Percentiles rank a stretch among this genome's conserved stretches.
Conservation (phyloP, 2,888 invertebrate species). For the Melinopterus prodromus region DNA sequence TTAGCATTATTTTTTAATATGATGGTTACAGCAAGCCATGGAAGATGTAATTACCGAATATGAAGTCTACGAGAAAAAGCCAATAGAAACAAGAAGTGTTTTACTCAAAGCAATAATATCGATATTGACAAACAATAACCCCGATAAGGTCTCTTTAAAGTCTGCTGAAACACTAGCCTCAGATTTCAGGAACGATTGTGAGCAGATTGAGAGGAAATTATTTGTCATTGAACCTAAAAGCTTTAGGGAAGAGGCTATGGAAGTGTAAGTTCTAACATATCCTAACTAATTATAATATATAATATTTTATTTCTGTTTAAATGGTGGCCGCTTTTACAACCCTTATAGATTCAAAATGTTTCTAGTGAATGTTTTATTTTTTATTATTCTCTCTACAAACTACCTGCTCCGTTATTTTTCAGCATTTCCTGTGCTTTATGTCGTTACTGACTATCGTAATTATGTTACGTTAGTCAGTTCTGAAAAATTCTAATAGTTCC, state of each 20-base stretch:
- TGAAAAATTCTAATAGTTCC: too few relatives aligned
- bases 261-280: slow-evolving; percentile 33
- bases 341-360: too few relatives aligned
- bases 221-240: slow-evolving; percentile 30
- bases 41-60: slow-evolving; percentile 30
- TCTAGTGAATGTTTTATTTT: too few relatives aligned
- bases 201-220: slow-evolving; percentile 27
- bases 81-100: slow-evolving; percentile 21
- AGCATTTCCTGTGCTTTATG: too few relatives aligned
- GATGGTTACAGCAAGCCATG: slow-evolving; percentile 26
- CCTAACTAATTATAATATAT: background rate
- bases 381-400: too few relatives aligned
- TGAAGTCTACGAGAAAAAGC: slow-evolving; percentile 26
- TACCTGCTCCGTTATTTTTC: too few relatives aligned
- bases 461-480: too few relatives aligned
- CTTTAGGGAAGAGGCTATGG: slow-evolving; percentile 13
- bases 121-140: slow-evolving; percentile 13
- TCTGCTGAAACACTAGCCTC: slow-evolving; percentile 18
- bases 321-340: too few relatives aligned
- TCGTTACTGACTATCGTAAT: too few relatives aligned
- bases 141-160: slow-evolving; percentile 7
- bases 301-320: too few relatives aligned
- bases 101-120: slow-evolving; percentile 6
- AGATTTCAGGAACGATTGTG: slow-evolving; percentile 31
- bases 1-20: slow-evolving; percentile 8